These are phyloP conservation scores for Sphyrna mokarran DNA, from an alignment of 2,113 vertebrate genomes.

Conservation along the genomic window DNA sequence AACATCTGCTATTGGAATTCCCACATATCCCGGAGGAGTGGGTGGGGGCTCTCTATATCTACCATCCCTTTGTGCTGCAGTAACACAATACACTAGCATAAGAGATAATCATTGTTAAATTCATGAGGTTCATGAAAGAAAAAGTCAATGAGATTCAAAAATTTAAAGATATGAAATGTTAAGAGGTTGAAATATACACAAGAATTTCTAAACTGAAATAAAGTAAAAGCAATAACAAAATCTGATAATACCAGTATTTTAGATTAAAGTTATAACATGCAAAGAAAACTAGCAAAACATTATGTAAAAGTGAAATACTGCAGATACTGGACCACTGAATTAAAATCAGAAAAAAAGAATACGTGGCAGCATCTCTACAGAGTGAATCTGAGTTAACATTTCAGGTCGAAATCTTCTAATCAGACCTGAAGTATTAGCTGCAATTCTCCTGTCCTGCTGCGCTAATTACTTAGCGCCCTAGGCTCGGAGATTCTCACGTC, in stretches of 20 bases:
- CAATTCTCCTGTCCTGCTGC: too few species aligned
- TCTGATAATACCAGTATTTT: not conserved
- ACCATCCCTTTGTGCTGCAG: constrained; percentile 88
- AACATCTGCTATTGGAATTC: constrained; percentile 84
- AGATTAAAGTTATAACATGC: not conserved
- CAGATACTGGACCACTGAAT: not conserved
- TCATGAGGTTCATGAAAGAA: constrained; percentile 56
- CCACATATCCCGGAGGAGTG: constrained; percentile 93
- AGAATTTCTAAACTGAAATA: constrained; percentile 51
- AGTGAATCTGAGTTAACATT: not conserved
- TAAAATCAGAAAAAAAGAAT: not conserved
- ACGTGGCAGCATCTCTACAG: not conserved
- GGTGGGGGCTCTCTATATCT: constrained; percentile 92
- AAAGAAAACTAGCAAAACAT: not conserved
- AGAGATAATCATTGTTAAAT: constrained; percentile 64
- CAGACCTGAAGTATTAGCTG: not conserved
- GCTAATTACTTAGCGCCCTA: too few species aligned
- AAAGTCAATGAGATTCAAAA: constrained; percentile 52
- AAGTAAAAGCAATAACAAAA: constrained; percentile 49
- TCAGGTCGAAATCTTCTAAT: not conserved
- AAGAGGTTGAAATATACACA: constrained; percentile 55
- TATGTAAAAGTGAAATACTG: not conserved
- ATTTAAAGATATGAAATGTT: constrained; percentile 64
- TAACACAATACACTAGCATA: constrained; percentile 92
- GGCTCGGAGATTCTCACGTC: too few species aligned